Conservation (phyloP, 2,797 vertebrate species). For the Pseudochirops corinnae region DNA sequence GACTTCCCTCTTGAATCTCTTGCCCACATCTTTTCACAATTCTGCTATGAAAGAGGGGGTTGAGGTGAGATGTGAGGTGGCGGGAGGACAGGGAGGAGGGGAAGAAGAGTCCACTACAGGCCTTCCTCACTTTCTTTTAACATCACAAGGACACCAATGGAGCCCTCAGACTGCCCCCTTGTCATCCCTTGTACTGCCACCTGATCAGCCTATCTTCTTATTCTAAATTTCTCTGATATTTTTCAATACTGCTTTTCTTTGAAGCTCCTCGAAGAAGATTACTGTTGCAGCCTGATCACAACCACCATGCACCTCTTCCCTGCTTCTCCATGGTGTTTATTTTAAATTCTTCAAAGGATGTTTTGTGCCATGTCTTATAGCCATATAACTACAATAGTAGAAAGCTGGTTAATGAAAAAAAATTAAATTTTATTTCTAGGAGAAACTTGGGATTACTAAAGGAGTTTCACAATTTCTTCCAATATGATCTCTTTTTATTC, state of each 20-base stretch:
- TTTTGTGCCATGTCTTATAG: background rate
- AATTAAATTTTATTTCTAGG: background rate
- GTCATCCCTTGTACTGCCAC: background rate
- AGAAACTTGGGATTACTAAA: background rate
- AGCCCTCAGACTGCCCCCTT: background rate
- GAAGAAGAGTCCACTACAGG: background rate
- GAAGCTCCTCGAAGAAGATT: background rate
- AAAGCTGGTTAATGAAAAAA: background rate
- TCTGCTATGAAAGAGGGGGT: background rate
- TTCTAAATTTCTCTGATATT: background rate
- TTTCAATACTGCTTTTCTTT: background rate
- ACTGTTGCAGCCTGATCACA: background rate
- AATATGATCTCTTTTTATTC: background rate
- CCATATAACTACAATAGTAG: background rate
- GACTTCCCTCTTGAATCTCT: background rate
- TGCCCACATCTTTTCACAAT: background rate
- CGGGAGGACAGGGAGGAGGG: too few relatives aligned
- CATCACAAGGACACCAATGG: background rate
- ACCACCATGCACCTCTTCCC: background rate
- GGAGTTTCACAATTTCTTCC: background rate
- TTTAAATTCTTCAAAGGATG: background rate
- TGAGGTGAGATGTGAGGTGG: too few relatives aligned
- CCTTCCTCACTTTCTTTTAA: background rate
- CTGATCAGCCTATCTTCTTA: background rate
- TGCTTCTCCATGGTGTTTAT: background rate